phyloP scores from a whole-genome alignment of 1,140 invertebrate species.

The Reticulitermes speratus region DNA sequence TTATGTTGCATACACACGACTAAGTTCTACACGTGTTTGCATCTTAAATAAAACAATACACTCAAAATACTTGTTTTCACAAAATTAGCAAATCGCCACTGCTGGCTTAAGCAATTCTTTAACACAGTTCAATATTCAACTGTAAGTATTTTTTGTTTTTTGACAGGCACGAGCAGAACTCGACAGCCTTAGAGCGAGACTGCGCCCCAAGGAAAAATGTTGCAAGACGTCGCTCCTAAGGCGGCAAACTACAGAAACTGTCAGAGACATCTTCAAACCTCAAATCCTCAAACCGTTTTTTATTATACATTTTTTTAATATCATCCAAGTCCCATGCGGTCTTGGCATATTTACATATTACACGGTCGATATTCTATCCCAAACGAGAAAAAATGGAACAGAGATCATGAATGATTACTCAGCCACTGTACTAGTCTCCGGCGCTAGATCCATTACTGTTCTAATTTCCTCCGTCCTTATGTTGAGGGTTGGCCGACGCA shows the following conservation, averaged over 20 bases:
- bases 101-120: no score
- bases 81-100: no score
- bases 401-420: constrained; percentile 47
- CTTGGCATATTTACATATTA: constrained; percentile 73
- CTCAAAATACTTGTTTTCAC: no score
- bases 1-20: no score
- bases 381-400: constrained; percentile 41
- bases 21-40: no score
- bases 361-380: constrained; percentile 64
- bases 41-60: no score
- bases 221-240: background rate
- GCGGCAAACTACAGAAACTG: background rate
- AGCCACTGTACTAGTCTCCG: constrained; percentile 64
- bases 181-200: background rate
- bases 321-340: constrained; percentile 68
- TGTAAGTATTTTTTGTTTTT: background rate
- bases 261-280: background rate
- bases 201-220: background rate
- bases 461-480: constrained; percentile 62
- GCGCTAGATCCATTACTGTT: constrained; percentile 60
- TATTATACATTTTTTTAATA: constrained; percentile 68
- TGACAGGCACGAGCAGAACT: background rate
- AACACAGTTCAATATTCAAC: no score
- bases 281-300: constrained; percentile 62
- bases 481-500: constrained; percentile 59